Conservation (phyloP, 1,140 invertebrate species). For the Drosophila persimilis region DNA sequence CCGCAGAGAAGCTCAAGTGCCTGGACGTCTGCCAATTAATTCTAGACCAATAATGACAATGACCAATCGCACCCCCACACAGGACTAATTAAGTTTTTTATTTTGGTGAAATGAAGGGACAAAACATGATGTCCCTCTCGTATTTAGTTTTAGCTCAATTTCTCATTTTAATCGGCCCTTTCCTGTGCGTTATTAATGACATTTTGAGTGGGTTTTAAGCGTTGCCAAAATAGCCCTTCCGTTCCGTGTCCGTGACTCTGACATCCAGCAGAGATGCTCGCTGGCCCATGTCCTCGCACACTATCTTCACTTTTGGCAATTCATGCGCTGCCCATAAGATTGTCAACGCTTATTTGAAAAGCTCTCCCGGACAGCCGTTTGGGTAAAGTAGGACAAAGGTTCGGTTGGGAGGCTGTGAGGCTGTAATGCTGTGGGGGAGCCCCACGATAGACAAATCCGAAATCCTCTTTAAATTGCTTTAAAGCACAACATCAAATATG, state of each 20-base stretch:
- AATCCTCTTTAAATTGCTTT: constrained; percentile 70
- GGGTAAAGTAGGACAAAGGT: constrained; percentile 12
- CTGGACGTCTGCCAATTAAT: constrained; percentile 39
- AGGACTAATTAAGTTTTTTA: constrained; percentile 29
- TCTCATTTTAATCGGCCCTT: constrained; percentile 32
- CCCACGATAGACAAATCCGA: neutral
- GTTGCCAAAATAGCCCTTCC: constrained; percentile 18
- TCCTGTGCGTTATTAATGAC: constrained; percentile 49
- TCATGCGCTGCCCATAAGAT: constrained; percentile 50
- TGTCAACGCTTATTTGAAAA: constrained; percentile 51
- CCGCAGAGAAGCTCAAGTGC: constrained; percentile 22
- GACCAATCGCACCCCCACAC: constrained; percentile 6
- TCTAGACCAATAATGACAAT: constrained; percentile 11
- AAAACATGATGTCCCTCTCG: constrained; percentile 16
- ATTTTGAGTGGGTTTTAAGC: constrained; percentile 59
- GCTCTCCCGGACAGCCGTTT: constrained; percentile 36
- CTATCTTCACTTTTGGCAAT: constrained; percentile 41
- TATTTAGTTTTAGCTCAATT: constrained; percentile 46
- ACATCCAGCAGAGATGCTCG: neutral
- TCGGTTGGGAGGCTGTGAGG: constrained; percentile 6
- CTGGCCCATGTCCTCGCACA: constrained; percentile 12
- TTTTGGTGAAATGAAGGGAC: constrained; percentile 4
- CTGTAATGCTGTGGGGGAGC: neutral
- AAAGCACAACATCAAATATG: constrained; percentile 54
- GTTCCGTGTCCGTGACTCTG: constrained; percentile 12